Evolutionary conservation across 30 jellyfish, hydroid and myxozoan species (phyloP).

Genomic region (Catostylus mosaicus): DNA sequence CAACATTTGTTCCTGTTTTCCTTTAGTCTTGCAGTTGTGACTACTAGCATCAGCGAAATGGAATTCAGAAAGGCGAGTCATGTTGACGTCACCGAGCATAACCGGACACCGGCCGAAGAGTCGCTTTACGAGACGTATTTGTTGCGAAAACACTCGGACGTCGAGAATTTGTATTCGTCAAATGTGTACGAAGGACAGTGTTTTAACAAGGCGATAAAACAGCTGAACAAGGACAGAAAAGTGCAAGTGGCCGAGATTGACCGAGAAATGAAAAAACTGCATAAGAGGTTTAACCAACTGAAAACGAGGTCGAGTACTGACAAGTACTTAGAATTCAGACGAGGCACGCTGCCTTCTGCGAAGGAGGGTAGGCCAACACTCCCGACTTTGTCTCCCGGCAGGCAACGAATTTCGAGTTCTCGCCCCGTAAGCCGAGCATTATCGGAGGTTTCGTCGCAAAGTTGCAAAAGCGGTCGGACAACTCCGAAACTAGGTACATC

Average conservation of each 20-base stretch:
- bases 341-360: background rate
- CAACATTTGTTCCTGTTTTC: no score
- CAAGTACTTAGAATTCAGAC: background rate
- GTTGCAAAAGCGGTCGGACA: background rate
- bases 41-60: no score
- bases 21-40: no score
- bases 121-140: conserved; percentile 54
- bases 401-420: background rate
- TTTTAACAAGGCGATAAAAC: conserved; percentile 33
- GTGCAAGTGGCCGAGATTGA: conserved; percentile 56
- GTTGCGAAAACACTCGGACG: conserved; percentile 38
- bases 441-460: background rate
- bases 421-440: background rate
- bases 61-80: conserved; percentile 17
- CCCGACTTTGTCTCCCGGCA: background rate
- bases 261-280: conserved; percentile 53
- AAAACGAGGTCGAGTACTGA: conserved; percentile 1
- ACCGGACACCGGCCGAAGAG: conserved; percentile 71
- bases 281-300: conserved; percentile 34
- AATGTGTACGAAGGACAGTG: conserved; percentile 63
- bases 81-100: conserved; percentile 40
- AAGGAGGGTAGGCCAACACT: background rate
- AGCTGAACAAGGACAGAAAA: conserved; percentile 34
- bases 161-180: conserved; percentile 64
- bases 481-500: background rate